These are phyloP conservation scores for Sphaeramia orbicularis DNA, from an alignment of 2,797 vertebrate genomes.

Conservation along the genomic window DNA sequence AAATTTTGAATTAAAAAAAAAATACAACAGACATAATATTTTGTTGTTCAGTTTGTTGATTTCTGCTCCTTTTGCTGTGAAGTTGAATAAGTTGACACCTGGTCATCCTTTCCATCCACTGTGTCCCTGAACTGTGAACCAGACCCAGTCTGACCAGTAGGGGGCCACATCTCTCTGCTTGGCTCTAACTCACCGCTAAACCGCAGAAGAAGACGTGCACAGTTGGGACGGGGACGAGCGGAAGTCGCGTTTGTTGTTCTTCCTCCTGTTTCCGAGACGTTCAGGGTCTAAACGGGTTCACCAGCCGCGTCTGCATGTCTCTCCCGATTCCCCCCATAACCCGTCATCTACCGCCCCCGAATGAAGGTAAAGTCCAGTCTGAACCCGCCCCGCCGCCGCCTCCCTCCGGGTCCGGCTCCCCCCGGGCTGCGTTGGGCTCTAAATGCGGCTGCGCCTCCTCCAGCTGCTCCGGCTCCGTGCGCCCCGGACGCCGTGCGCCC, in stretches of 20 bases:
- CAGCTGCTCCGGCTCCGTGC: not conserved
- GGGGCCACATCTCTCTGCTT: too few relatives aligned
- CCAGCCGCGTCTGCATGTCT: constrained; percentile 81
- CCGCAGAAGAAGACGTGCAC: not conserved
- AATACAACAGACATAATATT: too few relatives aligned
- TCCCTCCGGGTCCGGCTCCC: not conserved
- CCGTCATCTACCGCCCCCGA: constrained; percentile 72
- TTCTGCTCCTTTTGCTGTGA: too few relatives aligned
- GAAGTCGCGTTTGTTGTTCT: constrained; percentile 86
- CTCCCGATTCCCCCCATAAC: constrained; percentile 56
- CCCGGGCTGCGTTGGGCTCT: not conserved
- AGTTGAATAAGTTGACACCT: too few relatives aligned
- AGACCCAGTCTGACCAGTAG: too few relatives aligned
- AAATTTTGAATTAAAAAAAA: too few relatives aligned
- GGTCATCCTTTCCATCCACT: too few relatives aligned
- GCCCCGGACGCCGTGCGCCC: constrained; percentile 37
- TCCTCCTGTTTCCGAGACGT: constrained; percentile 79
- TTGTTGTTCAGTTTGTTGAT: too few relatives aligned
- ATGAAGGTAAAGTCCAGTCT: constrained; percentile 81
- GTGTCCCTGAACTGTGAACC: too few relatives aligned
- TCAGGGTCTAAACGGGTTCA: constrained; percentile 73
- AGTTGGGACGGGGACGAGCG: constrained; percentile 60
- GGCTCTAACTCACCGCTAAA: not conserved
- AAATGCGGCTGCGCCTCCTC: not conserved
- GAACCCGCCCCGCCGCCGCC: not conserved